Evolutionary conservation across 64 coral and sea anemone species (phyloP), one percentile per base, ranked within the genome.

Genomic region (Montipora cactus): DNA sequence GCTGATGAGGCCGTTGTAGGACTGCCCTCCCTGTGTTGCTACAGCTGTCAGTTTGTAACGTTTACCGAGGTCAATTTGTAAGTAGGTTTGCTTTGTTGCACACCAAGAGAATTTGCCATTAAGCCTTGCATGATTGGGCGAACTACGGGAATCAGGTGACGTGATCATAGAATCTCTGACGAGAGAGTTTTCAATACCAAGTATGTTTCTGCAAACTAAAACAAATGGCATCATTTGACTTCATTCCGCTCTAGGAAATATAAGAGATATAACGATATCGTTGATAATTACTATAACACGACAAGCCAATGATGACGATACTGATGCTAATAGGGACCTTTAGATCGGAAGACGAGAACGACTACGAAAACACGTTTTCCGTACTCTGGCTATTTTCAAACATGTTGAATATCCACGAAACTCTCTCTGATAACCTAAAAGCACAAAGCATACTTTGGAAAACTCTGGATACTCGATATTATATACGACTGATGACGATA

Each of bases 21-120:
- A 7, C 14, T 64, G 8, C 21, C 88, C 78, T 78, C 88, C 88
- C 75, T 90, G 88, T 44, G 88, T 90, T 23, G 76, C 88, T 62
- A 90, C 37, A 53, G 28, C 51, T 14, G 88, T 90, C n/a, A 90
- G 11, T 57, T 78, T 79, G 58, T 70, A 80, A 22, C 49, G 21
- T 80, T 68, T 90, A 18, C 58, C 76, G 8, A 90, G 67, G 23
- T 90, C 58, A 7, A 90, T 68, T 47, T 90, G 47, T 23, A 89
- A 74, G 2, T 77, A 25, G 10, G 19, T 75, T 48, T 79, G 3
- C 7, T 10, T 0, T 20, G 0, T 16, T 59, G 76, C 13, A 51
- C 88, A 90, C 88, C 88, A 90, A 15, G 88, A 49, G 1, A 14
- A 21, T 62, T 7, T 14, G 1, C 88, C 88, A 80, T 90, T 62